Percentiles rank a stretch among this genome's conserved stretches.
These are phyloP conservation scores for Sinotaia quadrata DNA, from an alignment of 2,888 invertebrate genomes.

Conservation along the genomic window DNA sequence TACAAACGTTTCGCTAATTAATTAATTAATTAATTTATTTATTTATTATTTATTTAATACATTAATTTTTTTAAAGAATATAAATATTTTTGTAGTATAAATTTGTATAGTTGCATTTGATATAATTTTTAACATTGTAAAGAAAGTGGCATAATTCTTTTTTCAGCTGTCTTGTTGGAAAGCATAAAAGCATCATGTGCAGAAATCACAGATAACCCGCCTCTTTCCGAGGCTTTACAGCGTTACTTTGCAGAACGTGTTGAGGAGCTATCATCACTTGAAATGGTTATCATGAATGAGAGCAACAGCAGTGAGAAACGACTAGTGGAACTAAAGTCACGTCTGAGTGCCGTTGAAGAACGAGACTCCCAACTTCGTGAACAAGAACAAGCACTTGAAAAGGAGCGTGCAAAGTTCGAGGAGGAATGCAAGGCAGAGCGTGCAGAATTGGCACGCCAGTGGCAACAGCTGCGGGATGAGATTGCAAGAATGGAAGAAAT, in stretches of 20 bases:
- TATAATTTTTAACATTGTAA: not conserved
- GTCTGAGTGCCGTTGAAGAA: slow-evolving; percentile 34
- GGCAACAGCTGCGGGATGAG: slow-evolving; percentile 66
- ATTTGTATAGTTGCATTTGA: too few species aligned
- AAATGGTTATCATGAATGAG: slow-evolving; percentile 17
- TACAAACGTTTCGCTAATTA: too few species aligned
- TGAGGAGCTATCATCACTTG: slow-evolving; percentile 41
- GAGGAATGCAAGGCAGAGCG: slow-evolving; percentile 57
- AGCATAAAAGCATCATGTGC: slow-evolving; percentile 49
- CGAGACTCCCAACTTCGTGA: slow-evolving; percentile 46
- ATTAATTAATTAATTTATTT: too few species aligned
- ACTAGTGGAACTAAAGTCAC: slow-evolving; percentile 35
- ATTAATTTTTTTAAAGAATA: too few species aligned
- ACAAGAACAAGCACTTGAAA: slow-evolving; percentile 47
- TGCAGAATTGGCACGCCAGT: slow-evolving; percentile 63
- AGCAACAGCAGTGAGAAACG: slow-evolving; percentile 43
- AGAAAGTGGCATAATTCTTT: not conserved
- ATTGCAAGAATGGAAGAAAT: slow-evolving; percentile 64
- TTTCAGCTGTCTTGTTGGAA: slow-evolving; percentile 51
- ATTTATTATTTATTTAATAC: too few species aligned
- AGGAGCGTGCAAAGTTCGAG: slow-evolving; percentile 50
- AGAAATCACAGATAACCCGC: slow-evolving; percentile 21
- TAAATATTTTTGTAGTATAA: too few species aligned
- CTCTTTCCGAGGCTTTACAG: slow-evolving; percentile 48
- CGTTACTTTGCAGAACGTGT: slow-evolving; percentile 54